Conservation (phyloP, 2,797 vertebrate genomes). For the Eidolon dupreanum region DNA sequence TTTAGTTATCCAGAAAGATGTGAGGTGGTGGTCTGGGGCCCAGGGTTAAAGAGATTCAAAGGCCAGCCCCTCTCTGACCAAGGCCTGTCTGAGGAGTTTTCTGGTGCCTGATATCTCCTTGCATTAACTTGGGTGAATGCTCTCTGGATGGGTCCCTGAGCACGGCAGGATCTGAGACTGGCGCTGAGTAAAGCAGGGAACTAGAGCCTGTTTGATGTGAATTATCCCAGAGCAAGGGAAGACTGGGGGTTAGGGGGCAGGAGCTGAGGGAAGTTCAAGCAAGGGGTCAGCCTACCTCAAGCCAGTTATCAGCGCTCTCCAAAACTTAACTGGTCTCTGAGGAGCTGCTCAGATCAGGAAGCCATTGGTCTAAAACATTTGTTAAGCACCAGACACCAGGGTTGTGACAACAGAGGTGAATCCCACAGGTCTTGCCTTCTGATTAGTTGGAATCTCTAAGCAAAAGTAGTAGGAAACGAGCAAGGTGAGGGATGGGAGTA, state of each 20-base stretch:
- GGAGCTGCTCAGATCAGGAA: constrained; percentile 22
- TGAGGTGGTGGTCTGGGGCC: not conserved
- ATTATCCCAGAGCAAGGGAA: not conserved
- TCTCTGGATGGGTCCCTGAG: not conserved
- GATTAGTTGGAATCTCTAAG: not conserved
- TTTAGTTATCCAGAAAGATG: not conserved
- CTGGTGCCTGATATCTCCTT: not conserved
- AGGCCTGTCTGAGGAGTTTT: not conserved
- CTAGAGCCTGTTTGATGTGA: not conserved
- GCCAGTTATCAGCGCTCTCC: not conserved
- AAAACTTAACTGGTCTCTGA: not conserved
- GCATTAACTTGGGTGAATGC: not conserved
- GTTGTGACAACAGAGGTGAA: not conserved
- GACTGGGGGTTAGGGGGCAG: not conserved
- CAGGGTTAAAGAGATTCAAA: not conserved
- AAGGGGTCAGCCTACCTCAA: not conserved
- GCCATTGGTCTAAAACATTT: not conserved
- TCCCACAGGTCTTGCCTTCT: not conserved
- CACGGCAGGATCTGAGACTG: not conserved
- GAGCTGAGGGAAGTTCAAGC: not conserved
- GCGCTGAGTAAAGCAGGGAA: not conserved
- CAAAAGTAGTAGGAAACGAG: not conserved
- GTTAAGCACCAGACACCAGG: not conserved
- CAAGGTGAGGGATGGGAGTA: not conserved
- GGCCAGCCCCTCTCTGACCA: not conserved